Conservation (phyloP, 64 coral and sea anemone species). For the Montipora cactus region DNA sequence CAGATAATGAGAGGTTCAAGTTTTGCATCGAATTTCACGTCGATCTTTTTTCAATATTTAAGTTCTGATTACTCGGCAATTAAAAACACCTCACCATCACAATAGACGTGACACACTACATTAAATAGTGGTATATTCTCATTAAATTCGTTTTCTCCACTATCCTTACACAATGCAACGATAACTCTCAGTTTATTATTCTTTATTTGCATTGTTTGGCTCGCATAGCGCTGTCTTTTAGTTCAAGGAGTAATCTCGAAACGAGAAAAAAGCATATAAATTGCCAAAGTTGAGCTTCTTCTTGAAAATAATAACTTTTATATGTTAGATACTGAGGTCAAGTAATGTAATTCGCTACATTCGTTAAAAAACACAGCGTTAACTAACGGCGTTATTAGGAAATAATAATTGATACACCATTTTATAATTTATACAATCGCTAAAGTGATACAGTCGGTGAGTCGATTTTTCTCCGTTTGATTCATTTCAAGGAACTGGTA, state of each 20-base stretch:
- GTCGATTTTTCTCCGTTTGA: neutral
- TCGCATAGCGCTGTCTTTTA: slow-evolving; percentile 30
- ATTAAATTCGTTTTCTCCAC: neutral
- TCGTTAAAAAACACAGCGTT: neutral
- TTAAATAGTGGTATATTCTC: slow-evolving; percentile 33
- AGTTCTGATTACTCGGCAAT: neutral
- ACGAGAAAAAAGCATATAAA: too few relatives aligned
- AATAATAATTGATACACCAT: slow-evolving; percentile 4
- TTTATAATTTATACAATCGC: neutral
- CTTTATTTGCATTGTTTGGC: slow-evolving; percentile 38
- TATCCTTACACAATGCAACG: slow-evolving; percentile 21
- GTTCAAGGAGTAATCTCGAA: slow-evolving; percentile 27
- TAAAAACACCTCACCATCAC: slow-evolving; percentile 3
- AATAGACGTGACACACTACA: slow-evolving; percentile 13
- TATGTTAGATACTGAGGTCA: too few relatives aligned
- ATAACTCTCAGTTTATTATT: slow-evolving; percentile 47
- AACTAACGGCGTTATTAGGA: neutral
- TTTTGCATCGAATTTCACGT: neutral
- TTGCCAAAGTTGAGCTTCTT: too few relatives aligned
- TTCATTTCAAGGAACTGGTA: neutral
- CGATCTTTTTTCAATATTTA: slow-evolving; percentile 11
- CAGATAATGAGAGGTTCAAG: neutral
- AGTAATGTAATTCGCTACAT: neutral
- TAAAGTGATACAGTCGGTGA: neutral
- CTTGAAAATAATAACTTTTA: too few relatives aligned